Evolutionary conservation across 2,888 invertebrate species (phyloP).

Genomic region (Mactromeris polynyma): DNA sequence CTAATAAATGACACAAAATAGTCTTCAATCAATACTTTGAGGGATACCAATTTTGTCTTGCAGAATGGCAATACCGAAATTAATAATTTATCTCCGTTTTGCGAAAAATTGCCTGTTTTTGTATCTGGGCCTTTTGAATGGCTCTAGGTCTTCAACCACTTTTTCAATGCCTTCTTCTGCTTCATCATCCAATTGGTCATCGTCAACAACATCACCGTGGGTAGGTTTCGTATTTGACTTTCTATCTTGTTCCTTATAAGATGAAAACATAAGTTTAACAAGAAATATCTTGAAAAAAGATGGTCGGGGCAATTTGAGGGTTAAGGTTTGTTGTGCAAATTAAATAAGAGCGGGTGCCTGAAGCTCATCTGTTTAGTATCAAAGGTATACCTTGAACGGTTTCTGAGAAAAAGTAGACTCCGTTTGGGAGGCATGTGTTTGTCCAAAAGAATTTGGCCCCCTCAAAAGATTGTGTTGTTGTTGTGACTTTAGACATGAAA

Average conservation of each 20-base stretch:
- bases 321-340: background rate
- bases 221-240: background rate
- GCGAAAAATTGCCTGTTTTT: too few relatives aligned
- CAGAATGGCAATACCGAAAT: too few relatives aligned
- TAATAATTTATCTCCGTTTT: too few relatives aligned
- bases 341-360: background rate
- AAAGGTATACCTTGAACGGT: background rate
- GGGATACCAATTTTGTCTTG: too few relatives aligned
- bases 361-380: background rate
- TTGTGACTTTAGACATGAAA: too few relatives aligned
- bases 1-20: too few relatives aligned
- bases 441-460: too few relatives aligned
- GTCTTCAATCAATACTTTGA: too few relatives aligned
- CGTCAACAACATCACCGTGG: background rate
- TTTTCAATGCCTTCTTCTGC: constrained; percentile 22
- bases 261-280: background rate
- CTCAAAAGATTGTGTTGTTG: too few relatives aligned
- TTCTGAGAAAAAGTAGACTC: background rate
- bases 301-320: background rate
- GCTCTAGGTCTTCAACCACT: constrained; percentile 41
- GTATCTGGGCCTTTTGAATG: background rate
- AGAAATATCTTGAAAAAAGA: background rate
- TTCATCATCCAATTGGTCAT: constrained; percentile 34
- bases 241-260: background rate
- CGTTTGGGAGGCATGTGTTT: background rate